Evolutionary conservation across 2,797 vertebrate genomes (phyloP).

Genomic region (Pantherophis alleghaniensis): DNA sequence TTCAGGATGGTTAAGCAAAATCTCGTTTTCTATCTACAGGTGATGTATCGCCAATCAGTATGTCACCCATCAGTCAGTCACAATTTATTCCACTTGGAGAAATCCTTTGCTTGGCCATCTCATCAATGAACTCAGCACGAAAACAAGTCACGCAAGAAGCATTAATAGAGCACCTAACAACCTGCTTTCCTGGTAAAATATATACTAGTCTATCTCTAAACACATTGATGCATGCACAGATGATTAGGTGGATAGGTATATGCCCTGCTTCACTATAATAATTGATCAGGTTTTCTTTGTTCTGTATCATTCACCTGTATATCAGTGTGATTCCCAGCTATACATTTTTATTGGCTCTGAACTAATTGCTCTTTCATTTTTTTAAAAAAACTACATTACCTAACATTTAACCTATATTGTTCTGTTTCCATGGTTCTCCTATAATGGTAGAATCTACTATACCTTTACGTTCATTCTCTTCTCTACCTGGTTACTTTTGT

Average conservation of each 20-base stretch:
- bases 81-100: conserved; percentile 99
- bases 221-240: not conserved
- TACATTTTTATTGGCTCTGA: not conserved
- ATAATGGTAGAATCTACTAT: not conserved
- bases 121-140: conserved; percentile 95
- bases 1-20: conserved; percentile 31
- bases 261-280: not conserved
- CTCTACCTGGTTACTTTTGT: not conserved
- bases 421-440: not conserved
- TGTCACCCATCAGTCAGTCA: conserved; percentile 99
- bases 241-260: not conserved
- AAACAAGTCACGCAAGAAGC: conserved; percentile 97
- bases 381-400: not conserved
- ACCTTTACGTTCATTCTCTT: not conserved
- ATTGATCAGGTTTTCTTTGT: no score
- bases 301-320: not conserved
- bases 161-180: conserved; percentile 94
- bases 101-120: conserved; percentile 98
- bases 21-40: conserved; percentile 75
- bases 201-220: conserved; percentile 4
- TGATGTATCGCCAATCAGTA: conserved; percentile 99
- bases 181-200: conserved; percentile 94
- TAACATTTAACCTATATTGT: not conserved
- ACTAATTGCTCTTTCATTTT: not conserved
- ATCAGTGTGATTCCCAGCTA: not conserved